Conservation (phyloP, 2,113 vertebrate species). For the Ageneiosus marmoratus region DNA sequence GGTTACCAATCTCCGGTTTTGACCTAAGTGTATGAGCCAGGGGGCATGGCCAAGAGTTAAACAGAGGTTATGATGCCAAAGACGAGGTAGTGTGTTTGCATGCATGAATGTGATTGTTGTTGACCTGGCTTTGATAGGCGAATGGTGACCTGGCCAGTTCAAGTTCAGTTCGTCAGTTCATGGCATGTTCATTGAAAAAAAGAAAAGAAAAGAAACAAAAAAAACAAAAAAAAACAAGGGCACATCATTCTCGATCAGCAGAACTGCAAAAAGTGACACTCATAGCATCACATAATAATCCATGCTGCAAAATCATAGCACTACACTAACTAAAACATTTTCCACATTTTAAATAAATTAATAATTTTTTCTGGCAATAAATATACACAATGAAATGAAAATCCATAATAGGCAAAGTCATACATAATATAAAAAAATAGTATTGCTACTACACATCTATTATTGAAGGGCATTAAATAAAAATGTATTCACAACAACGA, state of each 20-base stretch:
- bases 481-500: constrained; percentile 1
- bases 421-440: neutral
- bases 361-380: neutral
- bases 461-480: constrained; percentile 4
- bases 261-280: neutral
- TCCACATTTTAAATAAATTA: neutral
- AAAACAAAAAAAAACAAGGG: neutral
- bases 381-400: neutral
- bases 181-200: constrained; percentile 67
- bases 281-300: neutral
- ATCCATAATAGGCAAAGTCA: neutral
- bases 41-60: neutral
- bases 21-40: neutral
- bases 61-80: neutral
- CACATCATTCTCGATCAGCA: neutral
- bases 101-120: constrained; percentile 5
- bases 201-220: neutral
- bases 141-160: constrained; percentile 79
- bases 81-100: neutral
- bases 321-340: neutral
- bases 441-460: neutral
- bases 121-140: constrained; percentile 64
- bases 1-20: constrained; percentile 20
- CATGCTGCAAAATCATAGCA: neutral
- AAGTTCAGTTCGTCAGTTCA: constrained; percentile 86